A percentile compares a stretch with the other conserved stretches of the same genome.
phyloP scores from a whole-genome alignment of 2,888 invertebrate species.

The Euzetes globulus region DNA sequence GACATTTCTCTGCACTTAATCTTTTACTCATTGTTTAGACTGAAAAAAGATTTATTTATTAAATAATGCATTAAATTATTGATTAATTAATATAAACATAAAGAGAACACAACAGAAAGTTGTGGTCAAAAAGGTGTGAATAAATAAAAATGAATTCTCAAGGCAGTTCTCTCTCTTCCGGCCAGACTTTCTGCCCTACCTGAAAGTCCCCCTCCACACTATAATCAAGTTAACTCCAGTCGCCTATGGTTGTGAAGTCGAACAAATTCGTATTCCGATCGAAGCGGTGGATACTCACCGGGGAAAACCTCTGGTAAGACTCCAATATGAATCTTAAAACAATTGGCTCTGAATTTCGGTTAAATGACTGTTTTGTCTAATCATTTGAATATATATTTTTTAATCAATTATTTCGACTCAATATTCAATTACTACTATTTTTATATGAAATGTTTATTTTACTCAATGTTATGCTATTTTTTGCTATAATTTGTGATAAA shows the following conservation, averaged over 20 bases:
- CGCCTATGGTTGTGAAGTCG: conserved; percentile 81
- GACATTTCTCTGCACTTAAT: neutral
- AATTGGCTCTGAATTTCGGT: neutral
- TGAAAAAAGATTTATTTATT: too few relatives aligned
- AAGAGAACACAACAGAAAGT: neutral
- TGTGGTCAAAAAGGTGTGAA: neutral
- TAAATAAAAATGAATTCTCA: neutral
- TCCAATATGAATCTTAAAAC: neutral
- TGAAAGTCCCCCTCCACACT: conserved; percentile 76
- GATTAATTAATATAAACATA: neutral
- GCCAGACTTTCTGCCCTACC: conserved; percentile 73
- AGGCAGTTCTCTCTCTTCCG: conserved; percentile 14
- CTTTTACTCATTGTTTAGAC: neutral
- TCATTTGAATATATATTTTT: neutral
- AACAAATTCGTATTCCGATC: conserved; percentile 73
- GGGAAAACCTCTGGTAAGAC: conserved; percentile 61
- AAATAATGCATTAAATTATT: too few relatives aligned
- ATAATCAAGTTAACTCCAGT: conserved; percentile 68
- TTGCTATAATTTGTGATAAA: too few relatives aligned
- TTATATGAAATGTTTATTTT: too few relatives aligned
- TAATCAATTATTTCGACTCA: neutral
- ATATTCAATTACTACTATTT: too few relatives aligned
- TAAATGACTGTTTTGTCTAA: neutral
- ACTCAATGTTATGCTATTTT: too few relatives aligned
- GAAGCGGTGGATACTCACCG: conserved; percentile 87